Evolutionary conservation across 2,888 invertebrate species (phyloP).

Genomic region (Daptonema setosum): DNA sequence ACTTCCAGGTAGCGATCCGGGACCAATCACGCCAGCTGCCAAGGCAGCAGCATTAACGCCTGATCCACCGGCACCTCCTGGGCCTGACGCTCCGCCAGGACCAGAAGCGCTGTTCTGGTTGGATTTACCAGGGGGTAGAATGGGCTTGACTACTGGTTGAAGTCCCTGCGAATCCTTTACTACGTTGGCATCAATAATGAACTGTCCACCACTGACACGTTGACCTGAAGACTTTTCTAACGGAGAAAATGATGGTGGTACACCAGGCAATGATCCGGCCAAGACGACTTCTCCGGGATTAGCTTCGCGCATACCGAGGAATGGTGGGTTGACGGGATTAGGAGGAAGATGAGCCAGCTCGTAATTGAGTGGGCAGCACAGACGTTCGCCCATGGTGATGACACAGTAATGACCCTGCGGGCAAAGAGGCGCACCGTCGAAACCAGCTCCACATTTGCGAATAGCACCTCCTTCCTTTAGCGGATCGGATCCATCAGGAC

Average conservation of each 20-base stretch:
- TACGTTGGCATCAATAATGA: background rate
- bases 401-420: constrained; percentile 24
- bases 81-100: too few relatives aligned
- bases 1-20: too few relatives aligned
- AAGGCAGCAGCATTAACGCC: too few relatives aligned
- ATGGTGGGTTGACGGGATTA: background rate
- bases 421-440: constrained; percentile 24
- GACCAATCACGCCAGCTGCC: too few relatives aligned
- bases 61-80: too few relatives aligned
- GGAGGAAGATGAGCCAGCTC: background rate
- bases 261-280: background rate
- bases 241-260: background rate
- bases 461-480: background rate
- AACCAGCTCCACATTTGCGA: constrained; percentile 19
- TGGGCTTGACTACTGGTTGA: background rate
- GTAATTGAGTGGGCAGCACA: background rate
- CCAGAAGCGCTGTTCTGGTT: too few relatives aligned
- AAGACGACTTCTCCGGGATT: background rate
- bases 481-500: background rate
- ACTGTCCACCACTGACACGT: background rate
- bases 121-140: too few relatives aligned
- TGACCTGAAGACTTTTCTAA: background rate
- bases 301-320: background rate
- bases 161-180: background rate
- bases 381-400: constrained; percentile 9